A percentile compares a stretch with the other conserved stretches of the same genome.
These are phyloP conservation scores for Shinisaurus crocodilurus DNA, from an alignment of 2,113 vertebrate genomes.

Conservation along the genomic window DNA sequence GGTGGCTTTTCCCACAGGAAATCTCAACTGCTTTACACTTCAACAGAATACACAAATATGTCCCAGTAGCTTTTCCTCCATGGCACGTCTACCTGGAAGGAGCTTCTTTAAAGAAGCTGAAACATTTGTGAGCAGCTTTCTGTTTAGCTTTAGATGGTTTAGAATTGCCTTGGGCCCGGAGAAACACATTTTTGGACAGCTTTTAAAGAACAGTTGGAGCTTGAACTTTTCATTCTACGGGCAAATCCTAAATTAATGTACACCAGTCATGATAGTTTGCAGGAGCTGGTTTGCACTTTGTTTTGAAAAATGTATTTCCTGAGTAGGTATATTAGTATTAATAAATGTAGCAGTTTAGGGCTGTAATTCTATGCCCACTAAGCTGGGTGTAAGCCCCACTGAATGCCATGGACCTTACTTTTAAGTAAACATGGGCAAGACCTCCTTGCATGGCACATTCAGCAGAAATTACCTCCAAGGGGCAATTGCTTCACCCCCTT, in stretches of 20 bases:
- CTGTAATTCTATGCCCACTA: background rate
- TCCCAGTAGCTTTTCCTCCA: conserved; percentile 58
- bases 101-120: conserved; percentile 69
- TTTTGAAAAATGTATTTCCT: conserved; percentile 46
- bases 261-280: conserved; percentile 64
- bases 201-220: conserved; percentile 69
- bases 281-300: conserved; percentile 32
- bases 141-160: conserved; percentile 73
- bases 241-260: conserved; percentile 73
- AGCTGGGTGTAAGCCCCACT: background rate
- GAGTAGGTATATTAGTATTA: conserved; percentile 59
- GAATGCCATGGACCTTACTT: background rate
- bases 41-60: conserved; percentile 55
- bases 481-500: no score
- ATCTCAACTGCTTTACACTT: conserved; percentile 32
- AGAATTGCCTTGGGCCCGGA: conserved; percentile 73
- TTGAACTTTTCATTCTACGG: conserved; percentile 71
- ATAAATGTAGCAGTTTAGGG: conserved; percentile 44
- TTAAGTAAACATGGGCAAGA: background rate
- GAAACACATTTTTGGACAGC: conserved; percentile 76
- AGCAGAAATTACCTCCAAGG: background rate
- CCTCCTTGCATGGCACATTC: background rate
- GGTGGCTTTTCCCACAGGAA: conserved; percentile 57
- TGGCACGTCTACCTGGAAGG: conserved; percentile 33
- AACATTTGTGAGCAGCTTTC: conserved; percentile 67